Conservation (phyloP, 2,888 invertebrate genomes). For the Metacarcinus magister region DNA sequence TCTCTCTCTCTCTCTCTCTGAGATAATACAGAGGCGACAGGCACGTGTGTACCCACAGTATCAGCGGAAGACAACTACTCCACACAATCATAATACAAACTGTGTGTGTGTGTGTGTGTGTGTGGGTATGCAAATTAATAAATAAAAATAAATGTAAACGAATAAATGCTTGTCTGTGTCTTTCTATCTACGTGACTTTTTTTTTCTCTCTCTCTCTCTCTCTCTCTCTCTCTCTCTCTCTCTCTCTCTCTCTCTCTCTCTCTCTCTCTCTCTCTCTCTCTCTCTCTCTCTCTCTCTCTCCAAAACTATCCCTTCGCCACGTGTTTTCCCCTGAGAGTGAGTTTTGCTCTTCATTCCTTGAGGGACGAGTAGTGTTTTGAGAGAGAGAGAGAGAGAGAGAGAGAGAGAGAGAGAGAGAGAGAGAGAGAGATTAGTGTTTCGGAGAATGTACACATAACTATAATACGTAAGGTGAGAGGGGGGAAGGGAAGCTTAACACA, state of each 20-base stretch:
- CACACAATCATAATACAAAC: not conserved
- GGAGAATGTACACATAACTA: too few species aligned
- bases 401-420: too few species aligned
- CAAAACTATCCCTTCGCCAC: not conserved
- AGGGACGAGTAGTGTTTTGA: not conserved
- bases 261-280: not conserved
- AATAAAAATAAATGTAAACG: not conserved
- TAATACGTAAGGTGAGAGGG: too few species aligned
- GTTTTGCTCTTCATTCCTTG: not conserved
- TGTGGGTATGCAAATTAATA: too few species aligned
- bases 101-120: not conserved
- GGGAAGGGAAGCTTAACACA: too few species aligned
- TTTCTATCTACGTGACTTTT: not conserved
- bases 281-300: slow-evolving; percentile 6
- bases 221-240: slow-evolving; percentile 61
- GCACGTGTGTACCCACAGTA: not conserved
- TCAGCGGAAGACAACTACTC: not conserved
- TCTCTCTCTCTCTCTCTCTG: not conserved
- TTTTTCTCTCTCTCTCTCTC: slow-evolving; percentile 51
- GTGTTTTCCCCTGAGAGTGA: not conserved
- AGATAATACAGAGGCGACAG: not conserved
- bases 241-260: slow-evolving; percentile 52
- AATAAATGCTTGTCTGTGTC: not conserved
- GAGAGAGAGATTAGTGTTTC: not conserved
- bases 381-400: slow-evolving; percentile 26